Percentiles rank a stretch among this genome's conserved stretches.
Conservation (phyloP, 2,797 vertebrate genomes). For the Aphelocoma californica region DNA sequence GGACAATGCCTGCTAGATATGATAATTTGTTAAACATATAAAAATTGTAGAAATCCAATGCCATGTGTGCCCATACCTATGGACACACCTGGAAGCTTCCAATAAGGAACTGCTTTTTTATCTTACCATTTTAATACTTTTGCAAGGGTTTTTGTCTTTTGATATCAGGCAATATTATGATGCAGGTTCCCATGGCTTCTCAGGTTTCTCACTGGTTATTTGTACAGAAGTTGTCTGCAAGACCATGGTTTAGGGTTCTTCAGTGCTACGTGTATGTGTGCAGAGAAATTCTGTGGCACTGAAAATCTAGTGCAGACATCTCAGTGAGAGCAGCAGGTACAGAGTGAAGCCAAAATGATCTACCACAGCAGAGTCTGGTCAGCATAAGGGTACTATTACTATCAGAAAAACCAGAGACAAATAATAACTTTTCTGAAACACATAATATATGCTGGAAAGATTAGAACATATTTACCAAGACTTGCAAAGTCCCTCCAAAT, state of each 20-base stretch:
- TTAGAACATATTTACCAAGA: neutral
- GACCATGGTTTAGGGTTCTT: neutral
- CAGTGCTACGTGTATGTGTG: neutral
- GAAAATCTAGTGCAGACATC: neutral
- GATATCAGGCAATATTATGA: neutral
- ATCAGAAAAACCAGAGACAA: neutral
- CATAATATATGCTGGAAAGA: neutral
- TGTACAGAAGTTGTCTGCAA: neutral
- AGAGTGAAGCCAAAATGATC: neutral
- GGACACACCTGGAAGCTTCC: neutral
- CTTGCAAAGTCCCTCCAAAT: neutral
- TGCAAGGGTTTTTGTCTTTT: neutral
- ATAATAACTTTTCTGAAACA: neutral
- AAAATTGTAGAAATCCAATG: neutral
- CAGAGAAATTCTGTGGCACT: neutral
- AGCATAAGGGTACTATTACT: neutral
- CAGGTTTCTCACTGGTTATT: neutral
- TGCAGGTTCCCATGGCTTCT: neutral
- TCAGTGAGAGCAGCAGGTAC: neutral
- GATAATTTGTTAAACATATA: neutral
- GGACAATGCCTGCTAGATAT: neutral
- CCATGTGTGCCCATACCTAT: accelerated
- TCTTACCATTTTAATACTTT: neutral
- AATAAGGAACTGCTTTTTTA: neutral
- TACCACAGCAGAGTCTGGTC: neutral